phyloP scores from a whole-genome alignment of 53 echinoderm and acorn worm species.

The Hippasteria phrygiana region DNA sequence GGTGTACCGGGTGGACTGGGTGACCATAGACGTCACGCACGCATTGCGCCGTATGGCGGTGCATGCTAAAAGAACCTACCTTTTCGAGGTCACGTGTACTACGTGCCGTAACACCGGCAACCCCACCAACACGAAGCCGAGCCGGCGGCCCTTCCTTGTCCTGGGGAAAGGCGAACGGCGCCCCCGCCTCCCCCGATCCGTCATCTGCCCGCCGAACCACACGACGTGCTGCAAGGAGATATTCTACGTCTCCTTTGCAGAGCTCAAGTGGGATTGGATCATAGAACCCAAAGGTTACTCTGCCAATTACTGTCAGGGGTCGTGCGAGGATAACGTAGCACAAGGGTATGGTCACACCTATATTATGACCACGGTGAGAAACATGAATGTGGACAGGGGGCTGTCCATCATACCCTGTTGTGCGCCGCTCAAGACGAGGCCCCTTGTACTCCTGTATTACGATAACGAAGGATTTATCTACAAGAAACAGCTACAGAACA shows the following conservation, averaged over 20 bases:
- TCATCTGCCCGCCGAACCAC: conserved; percentile 39
- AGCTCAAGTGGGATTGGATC: conserved; percentile 70
- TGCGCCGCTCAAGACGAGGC: conserved; percentile 45
- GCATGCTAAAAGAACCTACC: conserved; percentile 45
- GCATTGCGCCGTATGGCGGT: conserved; percentile 39
- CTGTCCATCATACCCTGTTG: conserved; percentile 63
- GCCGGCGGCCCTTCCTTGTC: conserved; percentile 51
- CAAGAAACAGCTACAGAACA: conserved; percentile 60
- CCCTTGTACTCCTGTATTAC: conserved; percentile 59
- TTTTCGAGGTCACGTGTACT: conserved; percentile 41
- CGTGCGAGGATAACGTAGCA: conserved; percentile 53
- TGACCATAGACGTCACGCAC: conserved; percentile 61
- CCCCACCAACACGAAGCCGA: conserved; percentile 49
- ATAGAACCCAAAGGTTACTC: conserved; percentile 64
- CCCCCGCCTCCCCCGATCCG: conserved; percentile 25
- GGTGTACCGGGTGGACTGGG: conserved; percentile 56
- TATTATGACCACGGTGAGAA: conserved; percentile 50
- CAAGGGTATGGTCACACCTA: conserved; percentile 64
- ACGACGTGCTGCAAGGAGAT: conserved; percentile 67
- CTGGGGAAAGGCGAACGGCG: conserved; percentile 48
- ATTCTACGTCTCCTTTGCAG: conserved; percentile 67
- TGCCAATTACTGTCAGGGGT: conserved; percentile 63
- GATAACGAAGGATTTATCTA: conserved; percentile 50
- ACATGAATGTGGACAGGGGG: conserved; percentile 42
- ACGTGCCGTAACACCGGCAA: conserved; percentile 32